These are phyloP conservation scores for Drosophila colorata DNA, from an alignment of 2,888 invertebrate genomes.

Conservation along the genomic window DNA sequence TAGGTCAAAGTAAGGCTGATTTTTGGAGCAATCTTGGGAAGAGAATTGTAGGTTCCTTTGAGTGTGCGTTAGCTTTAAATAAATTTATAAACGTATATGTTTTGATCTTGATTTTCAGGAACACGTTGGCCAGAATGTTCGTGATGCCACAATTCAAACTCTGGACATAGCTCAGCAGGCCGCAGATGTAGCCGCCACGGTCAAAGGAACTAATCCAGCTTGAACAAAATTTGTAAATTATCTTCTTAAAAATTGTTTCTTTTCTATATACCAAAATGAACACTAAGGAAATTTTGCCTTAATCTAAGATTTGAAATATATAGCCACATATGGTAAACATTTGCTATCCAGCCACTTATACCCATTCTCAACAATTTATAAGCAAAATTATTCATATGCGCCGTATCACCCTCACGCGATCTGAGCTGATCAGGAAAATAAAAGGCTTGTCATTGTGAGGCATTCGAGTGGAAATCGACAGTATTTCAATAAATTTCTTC, in stretches of 20 bases:
- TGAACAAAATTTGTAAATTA: too few species aligned
- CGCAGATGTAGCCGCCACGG: too few species aligned
- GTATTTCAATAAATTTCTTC: slow-evolving; percentile 61
- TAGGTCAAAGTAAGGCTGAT: not conserved
- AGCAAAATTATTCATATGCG: slow-evolving; percentile 33
- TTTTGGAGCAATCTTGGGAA: not conserved
- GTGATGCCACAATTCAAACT: not conserved
- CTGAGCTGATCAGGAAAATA: slow-evolving; percentile 21
- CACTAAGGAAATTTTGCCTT: too few species aligned
- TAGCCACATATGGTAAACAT: slow-evolving; percentile 22
- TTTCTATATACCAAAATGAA: too few species aligned
- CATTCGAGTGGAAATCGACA: slow-evolving; percentile 70
- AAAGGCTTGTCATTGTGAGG: slow-evolving; percentile 41
- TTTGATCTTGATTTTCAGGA: too few species aligned
- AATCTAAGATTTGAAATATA: not conserved
- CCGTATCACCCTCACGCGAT: slow-evolving; percentile 46
- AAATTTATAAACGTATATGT: not conserved
- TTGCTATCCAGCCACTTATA: slow-evolving; percentile 15
- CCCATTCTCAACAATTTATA: slow-evolving; percentile 26
- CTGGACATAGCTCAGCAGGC: too few species aligned
- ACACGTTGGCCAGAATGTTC: too few species aligned
- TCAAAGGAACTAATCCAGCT: too few species aligned
- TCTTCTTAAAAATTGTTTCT: too few species aligned
- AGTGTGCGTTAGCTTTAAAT: not conserved
- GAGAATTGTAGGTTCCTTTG: not conserved